These are phyloP conservation scores for Timema cristinae DNA, from an alignment of 2,888 invertebrate genomes.

Conservation along the genomic window DNA sequence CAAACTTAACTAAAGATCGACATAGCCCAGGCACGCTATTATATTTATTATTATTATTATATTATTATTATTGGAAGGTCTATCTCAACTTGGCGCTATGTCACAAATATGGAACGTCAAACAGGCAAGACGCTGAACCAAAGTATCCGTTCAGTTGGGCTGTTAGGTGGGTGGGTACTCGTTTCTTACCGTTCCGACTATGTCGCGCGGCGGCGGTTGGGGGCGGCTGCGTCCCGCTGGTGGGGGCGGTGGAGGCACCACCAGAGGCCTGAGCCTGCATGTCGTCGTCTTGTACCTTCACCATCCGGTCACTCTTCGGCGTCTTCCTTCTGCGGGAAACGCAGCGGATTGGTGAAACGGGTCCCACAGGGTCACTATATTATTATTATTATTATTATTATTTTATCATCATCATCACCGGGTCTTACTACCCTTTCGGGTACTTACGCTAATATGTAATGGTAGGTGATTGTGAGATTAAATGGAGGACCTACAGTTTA, in stretches of 20 bases:
- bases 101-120: background rate
- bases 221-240: constrained; percentile 45
- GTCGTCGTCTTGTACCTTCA: constrained; percentile 47
- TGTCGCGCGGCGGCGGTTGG: constrained; percentile 40
- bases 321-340: background rate
- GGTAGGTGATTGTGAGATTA: no score
- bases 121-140: constrained; percentile 33
- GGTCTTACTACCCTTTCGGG: background rate
- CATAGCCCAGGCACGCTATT: no score
- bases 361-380: background rate
- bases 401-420: background rate
- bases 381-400: constrained; percentile 5
- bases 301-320: constrained; percentile 39
- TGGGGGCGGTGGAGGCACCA: constrained; percentile 27
- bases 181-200: constrained; percentile 16
- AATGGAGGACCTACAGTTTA: no score
- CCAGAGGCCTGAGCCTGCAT: constrained; percentile 27
- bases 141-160: constrained; percentile 31
- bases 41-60: no score
- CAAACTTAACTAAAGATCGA: no score
- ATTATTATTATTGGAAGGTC: no score
- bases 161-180: constrained; percentile 41
- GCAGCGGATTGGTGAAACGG: background rate
- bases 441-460: no score
- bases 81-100: no score